These are phyloP conservation scores for Tangara arthus DNA, from an alignment of 2,797 vertebrate genomes.

Conservation along the genomic window DNA sequence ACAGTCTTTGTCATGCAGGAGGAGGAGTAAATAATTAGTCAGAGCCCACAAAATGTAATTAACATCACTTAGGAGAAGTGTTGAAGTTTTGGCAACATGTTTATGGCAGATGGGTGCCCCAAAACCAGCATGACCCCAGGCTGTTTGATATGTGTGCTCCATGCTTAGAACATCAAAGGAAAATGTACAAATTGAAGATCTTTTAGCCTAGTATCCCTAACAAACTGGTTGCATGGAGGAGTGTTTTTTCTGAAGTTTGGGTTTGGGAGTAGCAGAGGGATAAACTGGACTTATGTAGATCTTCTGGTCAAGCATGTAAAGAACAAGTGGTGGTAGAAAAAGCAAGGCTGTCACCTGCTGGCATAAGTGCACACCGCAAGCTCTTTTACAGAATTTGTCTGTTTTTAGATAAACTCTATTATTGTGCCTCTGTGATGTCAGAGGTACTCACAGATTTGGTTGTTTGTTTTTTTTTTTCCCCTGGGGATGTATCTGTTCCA, in stretches of 20 bases:
- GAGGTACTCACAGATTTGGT: background rate
- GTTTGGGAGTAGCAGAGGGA: background rate
- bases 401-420: background rate
- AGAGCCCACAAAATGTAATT: background rate
- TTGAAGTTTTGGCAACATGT: background rate
- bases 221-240: background rate
- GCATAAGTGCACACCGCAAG: background rate
- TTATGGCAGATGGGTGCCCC: background rate
- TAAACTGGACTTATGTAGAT: background rate
- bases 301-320: background rate
- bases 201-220: background rate
- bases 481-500: background rate
- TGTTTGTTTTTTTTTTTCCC: too few relatives aligned
- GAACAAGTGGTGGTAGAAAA: background rate
- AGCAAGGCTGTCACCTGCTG: conserved; percentile 54
- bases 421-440: background rate
- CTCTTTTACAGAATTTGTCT: background rate
- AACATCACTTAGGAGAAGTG: background rate
- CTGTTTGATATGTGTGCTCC: background rate
- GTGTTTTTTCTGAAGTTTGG: background rate
- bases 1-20: background rate
- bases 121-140: background rate
- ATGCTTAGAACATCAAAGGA: background rate
- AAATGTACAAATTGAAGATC: background rate
- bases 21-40: conserved; percentile 2